Evolutionary conservation across 2,888 invertebrate genomes (phyloP).

Genomic region (Xylophagus ater): DNA sequence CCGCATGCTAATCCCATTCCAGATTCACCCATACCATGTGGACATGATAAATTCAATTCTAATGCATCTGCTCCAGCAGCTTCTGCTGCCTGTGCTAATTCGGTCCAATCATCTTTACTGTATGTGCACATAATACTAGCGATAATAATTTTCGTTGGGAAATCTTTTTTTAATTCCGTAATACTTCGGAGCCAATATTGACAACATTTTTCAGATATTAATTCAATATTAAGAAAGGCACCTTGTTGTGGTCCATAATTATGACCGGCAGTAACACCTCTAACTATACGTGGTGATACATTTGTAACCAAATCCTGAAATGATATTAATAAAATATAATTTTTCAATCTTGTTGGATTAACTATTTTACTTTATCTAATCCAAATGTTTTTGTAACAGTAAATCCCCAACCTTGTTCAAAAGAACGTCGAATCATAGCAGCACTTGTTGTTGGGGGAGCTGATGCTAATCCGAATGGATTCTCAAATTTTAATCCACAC

Average conservation of each 20-base stretch:
- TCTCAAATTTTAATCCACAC: slow-evolving; percentile 87
- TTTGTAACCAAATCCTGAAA: slow-evolving; percentile 87
- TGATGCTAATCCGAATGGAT: slow-evolving; percentile 94
- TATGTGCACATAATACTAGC: slow-evolving; percentile 94
- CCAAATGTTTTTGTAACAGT: slow-evolving; percentile 96
- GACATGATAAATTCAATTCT: slow-evolving; percentile 93
- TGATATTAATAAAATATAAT: slow-evolving; percentile 8
- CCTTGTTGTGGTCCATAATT: slow-evolving; percentile 92
- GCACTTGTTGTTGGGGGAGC: slow-evolving; percentile 92
- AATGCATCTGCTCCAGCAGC: slow-evolving; percentile 84
- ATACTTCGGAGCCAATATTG: slow-evolving; percentile 90
- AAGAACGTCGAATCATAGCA: slow-evolving; percentile 90
- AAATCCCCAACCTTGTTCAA: slow-evolving; percentile 95
- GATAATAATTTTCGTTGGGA: slow-evolving; percentile 81
- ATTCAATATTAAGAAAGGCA: slow-evolving; percentile 92
- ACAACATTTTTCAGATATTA: slow-evolving; percentile 92
- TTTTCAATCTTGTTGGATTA: background rate
- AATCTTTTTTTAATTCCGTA: slow-evolving; percentile 79
- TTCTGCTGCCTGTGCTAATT: slow-evolving; percentile 65
- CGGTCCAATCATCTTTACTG: slow-evolving; percentile 78
- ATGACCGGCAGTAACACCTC: slow-evolving; percentile 86
- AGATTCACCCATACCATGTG: slow-evolving; percentile 97
- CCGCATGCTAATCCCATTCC: slow-evolving; percentile 99
- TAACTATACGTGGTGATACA: slow-evolving; percentile 91
- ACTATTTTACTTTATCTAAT: slow-evolving; percentile 68